These are phyloP conservation scores for Pseudanteris insignis DNA, from an alignment of 2,888 invertebrate genomes.

Conservation along the genomic window DNA sequence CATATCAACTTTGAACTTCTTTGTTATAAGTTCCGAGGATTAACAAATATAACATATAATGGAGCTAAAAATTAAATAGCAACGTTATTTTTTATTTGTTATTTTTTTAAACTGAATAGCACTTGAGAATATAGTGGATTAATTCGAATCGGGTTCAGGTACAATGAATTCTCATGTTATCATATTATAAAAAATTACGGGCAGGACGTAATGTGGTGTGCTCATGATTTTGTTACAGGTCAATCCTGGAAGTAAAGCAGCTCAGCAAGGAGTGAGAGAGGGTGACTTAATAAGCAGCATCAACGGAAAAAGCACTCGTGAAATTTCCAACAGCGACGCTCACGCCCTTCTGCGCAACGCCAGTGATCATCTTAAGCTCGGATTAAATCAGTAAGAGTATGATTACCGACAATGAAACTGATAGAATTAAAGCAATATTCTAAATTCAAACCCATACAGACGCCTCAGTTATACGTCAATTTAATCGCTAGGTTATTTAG, in stretches of 20 bases:
- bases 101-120: too few relatives aligned
- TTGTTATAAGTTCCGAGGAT: conserved; percentile 4
- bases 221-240: conserved; percentile 72
- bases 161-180: neutral
- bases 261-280: conserved; percentile 79
- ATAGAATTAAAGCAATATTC: conserved; percentile 29
- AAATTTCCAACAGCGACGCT: conserved; percentile 76
- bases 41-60: conserved; percentile 6
- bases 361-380: conserved; percentile 74
- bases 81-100: too few relatives aligned
- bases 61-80: neutral
- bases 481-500: conserved; percentile 1
- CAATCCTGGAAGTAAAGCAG: conserved; percentile 87
- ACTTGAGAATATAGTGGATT: too few relatives aligned
- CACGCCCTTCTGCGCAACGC: conserved; percentile 79
- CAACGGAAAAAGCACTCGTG: conserved; percentile 76
- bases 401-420: conserved; percentile 32
- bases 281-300: conserved; percentile 84
- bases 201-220: conserved; percentile 1
- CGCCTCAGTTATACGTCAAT: conserved; percentile 7
- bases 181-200: too few relatives aligned
- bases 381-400: conserved; percentile 77
- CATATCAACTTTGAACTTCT: conserved; percentile 12
- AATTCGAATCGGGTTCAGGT: too few relatives aligned
- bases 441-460: conserved; percentile 17